These are phyloP conservation scores for Ferdinandea cuprea DNA, from an alignment of 2,888 invertebrate genomes.

Conservation along the genomic window DNA sequence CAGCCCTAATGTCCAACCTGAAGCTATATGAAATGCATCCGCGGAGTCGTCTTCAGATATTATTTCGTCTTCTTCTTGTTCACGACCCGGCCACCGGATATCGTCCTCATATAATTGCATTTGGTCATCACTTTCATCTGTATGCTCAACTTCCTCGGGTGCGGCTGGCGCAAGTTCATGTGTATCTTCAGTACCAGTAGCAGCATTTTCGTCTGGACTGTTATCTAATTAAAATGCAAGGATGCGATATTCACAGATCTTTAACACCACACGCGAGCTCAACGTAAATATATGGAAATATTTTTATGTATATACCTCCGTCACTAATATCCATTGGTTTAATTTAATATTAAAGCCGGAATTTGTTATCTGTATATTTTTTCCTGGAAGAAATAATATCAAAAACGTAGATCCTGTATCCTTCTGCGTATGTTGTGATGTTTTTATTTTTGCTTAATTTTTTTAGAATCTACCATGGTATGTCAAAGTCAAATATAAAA, in stretches of 20 bases:
- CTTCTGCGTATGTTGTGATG: neutral
- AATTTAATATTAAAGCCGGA: neutral
- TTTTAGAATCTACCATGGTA: conserved; percentile 20
- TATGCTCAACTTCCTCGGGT: neutral
- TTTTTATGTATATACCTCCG: conserved; percentile 6
- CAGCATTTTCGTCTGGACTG: neutral
- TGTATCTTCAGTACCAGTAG: neutral
- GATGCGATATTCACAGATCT: conserved; percentile 3
- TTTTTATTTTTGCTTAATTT: conserved; percentile 40
- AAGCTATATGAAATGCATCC: neutral
- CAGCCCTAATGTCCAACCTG: neutral
- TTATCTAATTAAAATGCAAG: neutral
- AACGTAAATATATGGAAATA: neutral
- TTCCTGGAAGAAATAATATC: neutral
- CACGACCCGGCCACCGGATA: neutral
- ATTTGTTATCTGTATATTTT: too few relatives aligned
- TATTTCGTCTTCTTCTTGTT: neutral
- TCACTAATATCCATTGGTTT: conserved; percentile 25
- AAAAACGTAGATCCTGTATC: too few relatives aligned
- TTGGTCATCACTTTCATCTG: neutral
- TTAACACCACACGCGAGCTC: neutral
- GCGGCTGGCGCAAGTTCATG: neutral
- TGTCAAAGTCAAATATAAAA: conserved; percentile 1
- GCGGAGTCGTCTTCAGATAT: neutral
- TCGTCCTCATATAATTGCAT: neutral